phyloP scores from a whole-genome alignment of 2,113 vertebrate genomes.

The Melospiza melodia region DNA sequence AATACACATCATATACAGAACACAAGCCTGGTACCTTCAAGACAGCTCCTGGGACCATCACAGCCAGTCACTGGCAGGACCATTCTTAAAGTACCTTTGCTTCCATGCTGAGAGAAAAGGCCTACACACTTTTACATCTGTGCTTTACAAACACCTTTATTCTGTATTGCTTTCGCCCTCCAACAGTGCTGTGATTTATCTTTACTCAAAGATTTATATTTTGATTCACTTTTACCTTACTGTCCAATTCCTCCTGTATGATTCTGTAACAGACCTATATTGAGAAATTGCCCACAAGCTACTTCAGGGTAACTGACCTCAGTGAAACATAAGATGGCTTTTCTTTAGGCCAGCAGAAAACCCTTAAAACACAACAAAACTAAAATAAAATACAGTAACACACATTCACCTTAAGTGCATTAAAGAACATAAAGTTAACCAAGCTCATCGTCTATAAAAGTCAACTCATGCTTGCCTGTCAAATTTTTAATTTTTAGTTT shows the following conservation, averaged over 20 bases:
- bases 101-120: background rate
- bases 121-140: background rate
- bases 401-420: background rate
- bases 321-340: background rate
- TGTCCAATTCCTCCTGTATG: background rate
- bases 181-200: background rate
- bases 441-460: background rate
- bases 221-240: background rate
- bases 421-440: background rate
- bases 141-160: background rate
- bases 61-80: background rate
- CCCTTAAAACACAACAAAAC: background rate
- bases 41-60: background rate
- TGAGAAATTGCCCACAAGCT: background rate
- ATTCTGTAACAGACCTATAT: background rate
- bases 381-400: background rate
- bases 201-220: background rate
- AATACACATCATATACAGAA: constrained; percentile 54
- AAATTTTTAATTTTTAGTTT: background rate
- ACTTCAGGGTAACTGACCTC: background rate
- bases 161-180: background rate
- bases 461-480: background rate
- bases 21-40: constrained; percentile 41
- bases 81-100: background rate
- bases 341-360: background rate